Evolutionary conservation across 2,888 invertebrate genomes (phyloP), one percentile per base, ranked within the genome.

Genomic region (Acanthococcus lagerstroemiae): DNA sequence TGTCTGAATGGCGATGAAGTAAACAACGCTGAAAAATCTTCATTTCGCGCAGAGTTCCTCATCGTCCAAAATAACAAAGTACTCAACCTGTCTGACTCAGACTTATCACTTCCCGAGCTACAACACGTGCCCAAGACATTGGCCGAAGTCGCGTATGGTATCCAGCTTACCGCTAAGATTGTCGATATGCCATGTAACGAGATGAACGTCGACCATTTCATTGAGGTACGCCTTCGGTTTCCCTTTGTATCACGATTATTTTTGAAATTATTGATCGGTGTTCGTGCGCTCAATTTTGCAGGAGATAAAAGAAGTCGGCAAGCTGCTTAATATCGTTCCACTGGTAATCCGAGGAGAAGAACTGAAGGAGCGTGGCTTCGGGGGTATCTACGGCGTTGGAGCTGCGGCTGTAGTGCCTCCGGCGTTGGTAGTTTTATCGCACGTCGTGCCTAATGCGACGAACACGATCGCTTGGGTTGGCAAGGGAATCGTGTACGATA

Each of bases 401-500:
- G 86, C 85, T 61, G 72, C 72, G 12, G 71, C 78, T 74, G 2
- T 73, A 72, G 68, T 76, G 74, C 72, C 74, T 4, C 86, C 86
- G 0, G 84, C 86, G 0, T 78, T 90, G 2, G 87, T 86, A 3
- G 79, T 83, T 1, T 79, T 90, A 22, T 83, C 84, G 61, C 81
- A 87, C 75, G 74, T 72, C 3, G 83, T 85, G 2, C 77, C 78
- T 3, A 82, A 80, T 0, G 85, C 86, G 6, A 76, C 76, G 7
- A 76, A 80, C 81, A 70, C 82, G 1, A 83, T 91, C 67, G 92
- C 93, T 1, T 87, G 92, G 84, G 93, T 94, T 50, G 94, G 94
- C 58, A 94, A 95, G 77, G 94, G 94, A 58, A 93, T 95, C 74
- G 92, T 94, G 4, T 94, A 90, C 74, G 94, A 95, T 74, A 94